Conservation (phyloP, 2,888 invertebrate genomes). For the Acleris cristana region DNA sequence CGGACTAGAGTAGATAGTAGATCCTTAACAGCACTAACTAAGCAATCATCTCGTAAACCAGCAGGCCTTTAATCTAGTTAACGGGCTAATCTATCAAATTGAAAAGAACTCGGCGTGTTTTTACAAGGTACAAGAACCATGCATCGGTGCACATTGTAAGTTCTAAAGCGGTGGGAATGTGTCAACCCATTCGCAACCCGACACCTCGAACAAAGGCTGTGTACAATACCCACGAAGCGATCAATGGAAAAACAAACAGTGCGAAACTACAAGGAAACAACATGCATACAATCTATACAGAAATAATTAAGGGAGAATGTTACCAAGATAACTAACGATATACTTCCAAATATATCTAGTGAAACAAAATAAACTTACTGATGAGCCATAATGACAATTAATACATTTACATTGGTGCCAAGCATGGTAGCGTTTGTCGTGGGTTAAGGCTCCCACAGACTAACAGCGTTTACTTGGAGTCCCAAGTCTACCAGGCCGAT, state of each 20-base stretch:
- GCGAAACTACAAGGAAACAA: conserved; percentile 23
- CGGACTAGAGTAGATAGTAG: neutral
- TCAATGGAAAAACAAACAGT: conserved; percentile 51
- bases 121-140: conserved; percentile 13
- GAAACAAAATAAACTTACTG: conserved; percentile 35
- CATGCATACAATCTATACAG: conserved; percentile 19
- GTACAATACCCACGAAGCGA: conserved; percentile 52
- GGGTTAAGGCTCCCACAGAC: neutral
- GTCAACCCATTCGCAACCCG: conserved; percentile 48
- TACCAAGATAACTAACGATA: conserved; percentile 33
- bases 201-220: conserved; percentile 59
- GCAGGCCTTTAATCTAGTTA: neutral
- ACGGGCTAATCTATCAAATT: conserved; percentile 1
- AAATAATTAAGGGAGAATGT: conserved; percentile 30
- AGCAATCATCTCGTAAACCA: neutral
- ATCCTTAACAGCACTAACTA: neutral
- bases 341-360: conserved; percentile 36
- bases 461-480: neutral
- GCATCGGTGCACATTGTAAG: conserved; percentile 21
- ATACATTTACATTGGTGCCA: neutral
- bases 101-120: conserved; percentile 18
- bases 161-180: conserved; percentile 9
- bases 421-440: neutral
- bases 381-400: neutral
- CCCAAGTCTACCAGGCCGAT: too few species aligned